Evolutionary conservation across 2,113 vertebrate genomes (phyloP).

Genomic region (Notarius quadriscutis): DNA sequence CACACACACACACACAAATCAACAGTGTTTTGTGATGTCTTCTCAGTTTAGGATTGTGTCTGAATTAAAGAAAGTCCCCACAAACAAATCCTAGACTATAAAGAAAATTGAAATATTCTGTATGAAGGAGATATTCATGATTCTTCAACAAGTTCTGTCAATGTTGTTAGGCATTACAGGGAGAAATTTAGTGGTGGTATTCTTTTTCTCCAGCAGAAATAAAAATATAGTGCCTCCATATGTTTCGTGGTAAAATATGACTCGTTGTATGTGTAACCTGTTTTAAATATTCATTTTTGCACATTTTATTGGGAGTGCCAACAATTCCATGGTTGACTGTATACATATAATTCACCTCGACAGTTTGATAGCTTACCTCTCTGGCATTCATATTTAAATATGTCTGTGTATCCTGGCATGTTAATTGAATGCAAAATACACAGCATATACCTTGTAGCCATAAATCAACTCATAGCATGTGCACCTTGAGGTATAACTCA

Average conservation of each 20-base stretch:
- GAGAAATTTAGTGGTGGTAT: neutral
- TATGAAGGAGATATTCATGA: too few species aligned
- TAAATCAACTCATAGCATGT: constrained; percentile 21
- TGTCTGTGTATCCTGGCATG: constrained; percentile 28
- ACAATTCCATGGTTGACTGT: constrained; percentile 3
- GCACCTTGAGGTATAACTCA: constrained; percentile 1
- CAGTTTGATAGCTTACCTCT: constrained; percentile 31
- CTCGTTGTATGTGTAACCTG: neutral
- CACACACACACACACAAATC: too few species aligned
- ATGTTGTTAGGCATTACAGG: neutral
- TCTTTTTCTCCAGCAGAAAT: neutral
- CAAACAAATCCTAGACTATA: neutral
- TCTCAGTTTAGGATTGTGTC: neutral
- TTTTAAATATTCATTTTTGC: constrained; percentile 20
- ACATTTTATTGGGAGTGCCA: constrained; percentile 5
- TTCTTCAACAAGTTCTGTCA: neutral
- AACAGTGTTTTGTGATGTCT: neutral
- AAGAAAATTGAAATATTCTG: neutral
- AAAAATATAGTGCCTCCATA: neutral
- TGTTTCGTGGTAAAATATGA: neutral
- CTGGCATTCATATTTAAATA: constrained; percentile 36
- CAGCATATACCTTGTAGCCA: neutral
- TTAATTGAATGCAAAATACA: constrained; percentile 37
- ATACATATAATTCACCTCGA: constrained; percentile 26
- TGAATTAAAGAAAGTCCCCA: neutral